A percentile compares a stretch with the other conserved stretches of the same genome.
phyloP scores from a whole-genome alignment of 1,140 invertebrate species.

The Drosophila virilis region DNA sequence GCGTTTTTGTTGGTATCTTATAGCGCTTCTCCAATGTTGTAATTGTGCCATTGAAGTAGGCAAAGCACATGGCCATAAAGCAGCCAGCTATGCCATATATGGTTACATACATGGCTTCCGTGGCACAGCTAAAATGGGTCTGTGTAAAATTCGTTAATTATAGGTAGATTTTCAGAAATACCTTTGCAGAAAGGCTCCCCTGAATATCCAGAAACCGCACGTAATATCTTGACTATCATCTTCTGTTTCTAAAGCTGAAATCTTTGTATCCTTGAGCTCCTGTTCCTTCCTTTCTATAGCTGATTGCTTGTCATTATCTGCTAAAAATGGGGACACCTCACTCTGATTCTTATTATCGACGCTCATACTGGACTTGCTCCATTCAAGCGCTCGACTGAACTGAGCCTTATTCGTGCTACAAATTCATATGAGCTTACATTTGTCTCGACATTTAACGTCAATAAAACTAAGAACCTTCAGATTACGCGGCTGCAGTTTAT shows the following conservation, averaged over 20 bases:
- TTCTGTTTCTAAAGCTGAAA: background rate
- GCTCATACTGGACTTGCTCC: conserved; percentile 17
- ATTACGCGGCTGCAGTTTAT: conserved; percentile 30
- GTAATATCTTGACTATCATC: conserved; percentile 85
- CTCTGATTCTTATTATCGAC: conserved; percentile 16
- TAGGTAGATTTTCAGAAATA: background rate
- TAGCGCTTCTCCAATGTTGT: conserved; percentile 92
- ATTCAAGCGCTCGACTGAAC: conserved; percentile 1
- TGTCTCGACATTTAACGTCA: conserved; percentile 24
- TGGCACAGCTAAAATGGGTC: conserved; percentile 86
- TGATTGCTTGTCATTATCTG: background rate
- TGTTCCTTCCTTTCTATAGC: background rate
- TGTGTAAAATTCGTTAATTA: background rate
- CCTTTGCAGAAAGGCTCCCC: conserved; percentile 85
- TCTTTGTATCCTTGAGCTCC: background rate
- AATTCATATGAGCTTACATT: conserved; percentile 7
- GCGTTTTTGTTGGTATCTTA: conserved; percentile 90
- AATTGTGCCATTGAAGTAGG: conserved; percentile 91
- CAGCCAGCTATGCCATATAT: conserved; percentile 90
- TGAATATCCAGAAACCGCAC: conserved; percentile 87
- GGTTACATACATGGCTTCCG: conserved; percentile 90
- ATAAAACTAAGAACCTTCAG: conserved; percentile 24
- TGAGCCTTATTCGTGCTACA: conserved; percentile 14
- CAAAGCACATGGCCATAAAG: conserved; percentile 89
- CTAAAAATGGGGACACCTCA: conserved; percentile 33